These are phyloP conservation scores for Clarias macrocephalus DNA, from an alignment of 2,113 vertebrate species.

Conservation along the genomic window DNA sequence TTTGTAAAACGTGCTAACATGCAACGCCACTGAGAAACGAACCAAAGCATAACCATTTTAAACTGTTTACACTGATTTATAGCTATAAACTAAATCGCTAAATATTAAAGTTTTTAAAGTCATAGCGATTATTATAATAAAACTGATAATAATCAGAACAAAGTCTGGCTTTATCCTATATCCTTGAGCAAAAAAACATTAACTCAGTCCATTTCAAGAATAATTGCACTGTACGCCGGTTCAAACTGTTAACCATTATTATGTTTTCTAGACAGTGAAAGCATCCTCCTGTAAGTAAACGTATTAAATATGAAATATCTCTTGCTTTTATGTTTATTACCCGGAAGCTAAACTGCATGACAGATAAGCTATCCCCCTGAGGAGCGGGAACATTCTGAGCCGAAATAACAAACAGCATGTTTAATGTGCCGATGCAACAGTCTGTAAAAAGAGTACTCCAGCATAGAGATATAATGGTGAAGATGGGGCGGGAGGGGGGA, in stretches of 20 bases:
- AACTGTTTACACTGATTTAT: neutral
- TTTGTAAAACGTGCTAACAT: neutral
- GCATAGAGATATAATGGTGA: slow-evolving; percentile 27
- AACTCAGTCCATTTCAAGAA: neutral
- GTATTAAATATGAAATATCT: slow-evolving; percentile 22
- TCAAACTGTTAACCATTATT: slow-evolving; percentile 1
- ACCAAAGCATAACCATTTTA: neutral
- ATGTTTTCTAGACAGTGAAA: slow-evolving; percentile 6
- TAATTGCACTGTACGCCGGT: neutral
- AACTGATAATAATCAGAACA: neutral
- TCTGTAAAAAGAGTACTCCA: slow-evolving; percentile 20
- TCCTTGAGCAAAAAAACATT: neutral
- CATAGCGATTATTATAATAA: neutral
- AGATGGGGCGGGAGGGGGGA: neutral
- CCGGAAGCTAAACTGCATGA: slow-evolving; percentile 16
- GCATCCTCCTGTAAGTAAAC: slow-evolving; percentile 18
- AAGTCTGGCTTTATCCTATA: neutral
- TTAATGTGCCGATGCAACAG: slow-evolving; percentile 35
- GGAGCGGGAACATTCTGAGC: slow-evolving; percentile 8
- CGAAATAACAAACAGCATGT: slow-evolving; percentile 41
- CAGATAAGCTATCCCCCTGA: slow-evolving; percentile 26
- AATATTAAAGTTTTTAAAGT: neutral
- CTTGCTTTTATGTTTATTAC: slow-evolving; percentile 32
- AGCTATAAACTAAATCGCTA: neutral
- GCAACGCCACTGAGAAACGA: neutral